phyloP scores from a whole-genome alignment of 2,113 vertebrate species.

The Dromaius novaehollandiae region DNA sequence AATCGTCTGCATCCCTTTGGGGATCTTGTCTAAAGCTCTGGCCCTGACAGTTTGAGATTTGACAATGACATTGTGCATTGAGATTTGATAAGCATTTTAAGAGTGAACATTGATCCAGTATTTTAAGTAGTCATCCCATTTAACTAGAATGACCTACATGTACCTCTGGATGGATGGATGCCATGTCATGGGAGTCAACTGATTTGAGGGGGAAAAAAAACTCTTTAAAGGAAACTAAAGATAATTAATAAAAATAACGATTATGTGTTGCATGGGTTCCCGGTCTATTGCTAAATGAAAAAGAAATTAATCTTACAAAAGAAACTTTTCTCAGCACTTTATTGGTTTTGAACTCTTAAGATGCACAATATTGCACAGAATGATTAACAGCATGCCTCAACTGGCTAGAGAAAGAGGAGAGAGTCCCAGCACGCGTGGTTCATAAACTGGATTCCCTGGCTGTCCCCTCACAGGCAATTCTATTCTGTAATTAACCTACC shows the following conservation, averaged over 20 bases:
- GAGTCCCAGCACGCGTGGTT: neutral
- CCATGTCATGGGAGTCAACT: neutral
- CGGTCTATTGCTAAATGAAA: neutral
- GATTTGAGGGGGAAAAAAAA: neutral
- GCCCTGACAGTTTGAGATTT: conserved; percentile 21
- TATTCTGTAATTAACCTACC: conserved; percentile 26
- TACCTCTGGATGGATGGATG: neutral
- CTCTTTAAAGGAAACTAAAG: neutral
- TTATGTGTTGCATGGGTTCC: neutral
- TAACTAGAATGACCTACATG: neutral
- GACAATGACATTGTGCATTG: neutral
- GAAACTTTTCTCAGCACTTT: neutral
- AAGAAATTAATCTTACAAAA: neutral
- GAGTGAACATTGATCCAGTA: neutral
- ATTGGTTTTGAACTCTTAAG: neutral
- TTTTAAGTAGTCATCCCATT: neutral
- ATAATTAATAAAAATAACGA: neutral
- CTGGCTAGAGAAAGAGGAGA: neutral
- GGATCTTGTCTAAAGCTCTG: neutral
- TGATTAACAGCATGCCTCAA: neutral
- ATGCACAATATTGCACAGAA: neutral
- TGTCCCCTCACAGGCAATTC: neutral
- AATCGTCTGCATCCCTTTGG: neutral
- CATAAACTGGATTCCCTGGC: neutral
- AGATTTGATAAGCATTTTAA: conserved; percentile 23